Percentiles rank a stretch among this genome's conserved stretches.
These are phyloP conservation scores for Scopus umbretta DNA, from an alignment of 2,113 vertebrate species.

Conservation along the genomic window DNA sequence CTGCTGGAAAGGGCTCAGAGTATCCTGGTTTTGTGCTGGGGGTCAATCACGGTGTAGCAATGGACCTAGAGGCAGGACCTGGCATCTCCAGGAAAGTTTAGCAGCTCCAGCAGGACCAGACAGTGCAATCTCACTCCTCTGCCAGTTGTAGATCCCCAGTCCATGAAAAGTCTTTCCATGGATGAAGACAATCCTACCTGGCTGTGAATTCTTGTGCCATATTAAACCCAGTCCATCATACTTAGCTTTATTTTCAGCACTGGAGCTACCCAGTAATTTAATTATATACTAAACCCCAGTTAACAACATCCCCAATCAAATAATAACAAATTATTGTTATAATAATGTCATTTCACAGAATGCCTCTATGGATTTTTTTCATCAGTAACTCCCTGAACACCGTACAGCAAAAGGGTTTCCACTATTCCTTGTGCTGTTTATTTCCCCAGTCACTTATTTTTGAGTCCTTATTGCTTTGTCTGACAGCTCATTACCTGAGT, in stretches of 20 bases:
- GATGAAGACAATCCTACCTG: neutral
- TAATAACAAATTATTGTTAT: neutral
- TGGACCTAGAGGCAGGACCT: neutral
- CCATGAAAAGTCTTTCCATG: neutral
- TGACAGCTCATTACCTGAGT: neutral
- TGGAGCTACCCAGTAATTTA: neutral
- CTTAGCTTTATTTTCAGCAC: neutral
- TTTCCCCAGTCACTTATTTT: neutral
- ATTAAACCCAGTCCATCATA: neutral
- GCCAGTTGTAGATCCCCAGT: rapidly evolving
- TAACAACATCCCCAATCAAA: neutral
- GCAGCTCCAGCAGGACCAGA: neutral
- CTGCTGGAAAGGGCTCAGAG: neutral
- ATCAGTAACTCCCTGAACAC: neutral
- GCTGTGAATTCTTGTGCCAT: neutral
- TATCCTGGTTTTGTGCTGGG: neutral
- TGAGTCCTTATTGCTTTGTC: neutral
- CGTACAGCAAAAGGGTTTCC: neutral
- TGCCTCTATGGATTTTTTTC: neutral
- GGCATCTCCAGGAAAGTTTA: neutral
- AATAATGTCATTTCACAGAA: neutral
- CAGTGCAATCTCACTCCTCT: neutral
- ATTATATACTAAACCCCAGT: neutral
- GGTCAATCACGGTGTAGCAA: rapidly evolving
- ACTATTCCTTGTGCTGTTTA: neutral